Conservation (phyloP, 2,888 invertebrate genomes). For the Baccha elongata region DNA sequence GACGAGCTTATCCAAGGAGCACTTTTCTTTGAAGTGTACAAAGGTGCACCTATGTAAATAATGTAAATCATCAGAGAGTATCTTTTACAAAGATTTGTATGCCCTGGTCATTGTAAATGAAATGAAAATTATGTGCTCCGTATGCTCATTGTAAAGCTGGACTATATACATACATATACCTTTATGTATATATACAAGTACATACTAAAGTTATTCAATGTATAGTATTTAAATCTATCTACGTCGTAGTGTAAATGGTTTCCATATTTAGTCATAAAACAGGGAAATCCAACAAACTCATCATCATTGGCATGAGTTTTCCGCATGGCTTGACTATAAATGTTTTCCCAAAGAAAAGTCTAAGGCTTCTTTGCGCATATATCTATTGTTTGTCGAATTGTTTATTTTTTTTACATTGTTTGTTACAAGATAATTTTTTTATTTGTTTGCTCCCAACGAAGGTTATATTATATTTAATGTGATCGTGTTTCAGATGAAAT, state of each 20-base stretch:
- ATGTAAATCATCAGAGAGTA: conserved; percentile 29
- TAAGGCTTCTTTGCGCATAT: conserved; percentile 37
- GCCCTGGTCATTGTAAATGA: conserved; percentile 54
- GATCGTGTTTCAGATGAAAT: conserved; percentile 57
- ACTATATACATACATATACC: no score
- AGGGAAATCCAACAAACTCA: conserved; percentile 47
- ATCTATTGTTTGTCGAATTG: conserved; percentile 49
- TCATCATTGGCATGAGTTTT: conserved; percentile 55
- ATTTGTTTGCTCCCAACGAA: conserved; percentile 49
- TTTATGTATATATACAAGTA: background rate
- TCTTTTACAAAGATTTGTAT: conserved; percentile 53
- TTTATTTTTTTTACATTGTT: conserved; percentile 27
- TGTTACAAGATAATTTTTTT: conserved; percentile 25
- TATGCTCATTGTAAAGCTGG: conserved; percentile 52
- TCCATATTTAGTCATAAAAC: conserved; percentile 61
- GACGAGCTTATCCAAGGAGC: conserved; percentile 66
- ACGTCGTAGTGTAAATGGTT: conserved; percentile 25
- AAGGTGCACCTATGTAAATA: background rate
- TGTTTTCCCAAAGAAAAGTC: conserved; percentile 45
- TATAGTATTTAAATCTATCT: background rate
- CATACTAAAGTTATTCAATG: conserved; percentile 46
- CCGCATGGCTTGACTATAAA: conserved; percentile 61
- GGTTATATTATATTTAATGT: conserved; percentile 44
- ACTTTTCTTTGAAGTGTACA: conserved; percentile 54
- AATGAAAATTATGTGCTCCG: conserved; percentile 62